These are phyloP conservation scores for Dugesia japonica DNA, from an alignment of 2,888 invertebrate genomes.

Conservation along the genomic window DNA sequence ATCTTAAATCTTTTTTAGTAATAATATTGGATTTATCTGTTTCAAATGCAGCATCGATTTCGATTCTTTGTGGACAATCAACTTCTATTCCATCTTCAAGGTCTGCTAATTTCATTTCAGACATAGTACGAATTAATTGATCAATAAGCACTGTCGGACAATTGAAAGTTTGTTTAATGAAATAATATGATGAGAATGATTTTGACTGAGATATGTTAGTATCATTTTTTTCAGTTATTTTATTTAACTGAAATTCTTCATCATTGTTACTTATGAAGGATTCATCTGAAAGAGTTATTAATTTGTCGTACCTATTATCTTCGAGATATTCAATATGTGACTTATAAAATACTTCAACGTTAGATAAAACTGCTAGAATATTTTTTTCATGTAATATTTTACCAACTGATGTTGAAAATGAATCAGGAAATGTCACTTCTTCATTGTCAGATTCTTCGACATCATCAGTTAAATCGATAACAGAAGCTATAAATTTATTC, in stretches of 20 bases:
- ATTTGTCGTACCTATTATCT: neutral
- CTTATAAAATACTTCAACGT: neutral
- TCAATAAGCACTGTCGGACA: neutral
- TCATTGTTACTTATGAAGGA: neutral
- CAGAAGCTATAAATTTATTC: neutral
- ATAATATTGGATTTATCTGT: neutral
- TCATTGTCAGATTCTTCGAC: neutral
- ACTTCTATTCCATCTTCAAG: neutral
- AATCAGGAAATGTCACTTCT: neutral
- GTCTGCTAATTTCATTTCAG: neutral
- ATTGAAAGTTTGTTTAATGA: constrained; percentile 10
- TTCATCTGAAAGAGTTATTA: neutral
- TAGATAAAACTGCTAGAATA: neutral
- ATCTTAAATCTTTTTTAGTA: neutral
- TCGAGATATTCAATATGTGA: neutral
- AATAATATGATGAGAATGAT: neutral
- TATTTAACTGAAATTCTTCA: neutral
- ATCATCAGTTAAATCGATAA: constrained; percentile 15
- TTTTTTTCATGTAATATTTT: constrained; percentile 3
- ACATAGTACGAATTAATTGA: neutral
- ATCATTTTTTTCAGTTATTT: neutral
- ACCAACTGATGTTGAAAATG: neutral
- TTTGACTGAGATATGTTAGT: neutral
- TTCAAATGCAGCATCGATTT: neutral
- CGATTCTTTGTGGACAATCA: neutral